phyloP scores from a whole-genome alignment of 2,888 invertebrate genomes.

The Amphipoea lucens region DNA sequence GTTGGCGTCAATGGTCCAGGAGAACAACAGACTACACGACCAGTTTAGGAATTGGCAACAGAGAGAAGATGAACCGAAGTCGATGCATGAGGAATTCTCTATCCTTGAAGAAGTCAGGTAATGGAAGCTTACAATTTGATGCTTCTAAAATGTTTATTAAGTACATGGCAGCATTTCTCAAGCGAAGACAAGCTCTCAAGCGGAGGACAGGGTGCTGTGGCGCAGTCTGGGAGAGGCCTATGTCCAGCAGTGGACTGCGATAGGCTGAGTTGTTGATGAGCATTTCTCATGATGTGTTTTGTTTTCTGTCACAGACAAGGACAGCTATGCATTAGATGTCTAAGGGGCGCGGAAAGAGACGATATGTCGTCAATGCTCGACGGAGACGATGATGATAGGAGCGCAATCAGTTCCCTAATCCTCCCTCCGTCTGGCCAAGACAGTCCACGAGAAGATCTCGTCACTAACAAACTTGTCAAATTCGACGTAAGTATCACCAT shows the following conservation, averaged over 20 bases:
- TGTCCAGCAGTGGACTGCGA: no score
- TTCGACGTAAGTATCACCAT: slow-evolving; percentile 88
- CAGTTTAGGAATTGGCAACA: slow-evolving; percentile 92
- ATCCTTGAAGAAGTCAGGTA: slow-evolving; percentile 96
- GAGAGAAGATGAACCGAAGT: slow-evolving; percentile 94
- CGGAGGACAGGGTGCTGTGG: no score
- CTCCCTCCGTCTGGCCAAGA: slow-evolving; percentile 84
- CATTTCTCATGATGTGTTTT: no score
- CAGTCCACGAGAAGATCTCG: slow-evolving; percentile 85
- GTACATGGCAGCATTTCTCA: neutral
- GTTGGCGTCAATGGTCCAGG: slow-evolving; percentile 92
- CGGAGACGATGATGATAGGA: slow-evolving; percentile 93
- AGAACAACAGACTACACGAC: slow-evolving; percentile 93
- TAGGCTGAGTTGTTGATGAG: no score
- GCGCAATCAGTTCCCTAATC: slow-evolving; percentile 90
- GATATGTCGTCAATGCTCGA: slow-evolving; percentile 92
- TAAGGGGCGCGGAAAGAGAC: slow-evolving; percentile 92
- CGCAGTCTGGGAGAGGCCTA: no score
- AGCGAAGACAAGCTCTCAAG: no score
- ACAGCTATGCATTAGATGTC: slow-evolving; percentile 94
- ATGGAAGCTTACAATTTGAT: slow-evolving; percentile 52
- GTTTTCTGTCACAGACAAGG: slow-evolving; percentile 91
- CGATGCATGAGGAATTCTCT: slow-evolving; percentile 95
- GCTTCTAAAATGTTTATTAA: neutral
- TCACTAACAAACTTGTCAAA: slow-evolving; percentile 88